These are phyloP conservation scores for Colletes collaris DNA, from an alignment of 2,888 invertebrate genomes.

Conservation along the genomic window DNA sequence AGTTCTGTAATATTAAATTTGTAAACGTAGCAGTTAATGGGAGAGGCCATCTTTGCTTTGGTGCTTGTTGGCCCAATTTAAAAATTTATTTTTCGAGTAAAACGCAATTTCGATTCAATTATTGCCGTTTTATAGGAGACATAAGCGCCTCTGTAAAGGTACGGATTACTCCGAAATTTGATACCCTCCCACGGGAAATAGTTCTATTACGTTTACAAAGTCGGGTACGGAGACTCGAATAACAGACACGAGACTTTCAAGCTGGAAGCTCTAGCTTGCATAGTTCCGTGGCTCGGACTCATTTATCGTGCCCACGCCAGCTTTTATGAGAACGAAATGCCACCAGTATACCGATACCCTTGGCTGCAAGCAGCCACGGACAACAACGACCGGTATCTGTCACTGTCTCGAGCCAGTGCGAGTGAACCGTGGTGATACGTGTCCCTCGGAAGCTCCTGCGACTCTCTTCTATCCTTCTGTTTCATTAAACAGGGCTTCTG, in stretches of 20 bases:
- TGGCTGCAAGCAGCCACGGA: constrained; percentile 48
- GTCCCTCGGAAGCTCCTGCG: constrained; percentile 49
- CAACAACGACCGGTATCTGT: constrained; percentile 68
- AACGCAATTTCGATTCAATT: background rate
- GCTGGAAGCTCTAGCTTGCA: constrained; percentile 60
- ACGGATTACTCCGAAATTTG: constrained; percentile 39
- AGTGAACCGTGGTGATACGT: constrained; percentile 49
- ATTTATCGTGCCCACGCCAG: constrained; percentile 68
- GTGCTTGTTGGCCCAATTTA: too few relatives aligned
- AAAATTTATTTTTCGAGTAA: too few relatives aligned
- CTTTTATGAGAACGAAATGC: constrained; percentile 70
- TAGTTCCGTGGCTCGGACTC: constrained; percentile 66
- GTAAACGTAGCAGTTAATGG: too few relatives aligned
- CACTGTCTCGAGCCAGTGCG: constrained; percentile 63
- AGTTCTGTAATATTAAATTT: too few relatives aligned
- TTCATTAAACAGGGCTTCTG: background rate
- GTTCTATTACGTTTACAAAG: constrained; percentile 43
- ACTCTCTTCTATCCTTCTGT: background rate
- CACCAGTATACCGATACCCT: constrained; percentile 76
- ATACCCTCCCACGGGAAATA: constrained; percentile 35
- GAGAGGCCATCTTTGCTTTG: too few relatives aligned
- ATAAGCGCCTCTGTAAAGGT: background rate
- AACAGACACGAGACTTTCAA: constrained; percentile 32
- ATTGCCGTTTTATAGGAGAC: background rate
- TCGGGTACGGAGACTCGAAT: constrained; percentile 36